Percentiles rank a stretch among this genome's conserved stretches.
These are phyloP conservation scores for Chironex yamaguchii DNA, from an alignment of 30 jellyfish, hydroid and myxozoan species.

Conservation along the genomic window DNA sequence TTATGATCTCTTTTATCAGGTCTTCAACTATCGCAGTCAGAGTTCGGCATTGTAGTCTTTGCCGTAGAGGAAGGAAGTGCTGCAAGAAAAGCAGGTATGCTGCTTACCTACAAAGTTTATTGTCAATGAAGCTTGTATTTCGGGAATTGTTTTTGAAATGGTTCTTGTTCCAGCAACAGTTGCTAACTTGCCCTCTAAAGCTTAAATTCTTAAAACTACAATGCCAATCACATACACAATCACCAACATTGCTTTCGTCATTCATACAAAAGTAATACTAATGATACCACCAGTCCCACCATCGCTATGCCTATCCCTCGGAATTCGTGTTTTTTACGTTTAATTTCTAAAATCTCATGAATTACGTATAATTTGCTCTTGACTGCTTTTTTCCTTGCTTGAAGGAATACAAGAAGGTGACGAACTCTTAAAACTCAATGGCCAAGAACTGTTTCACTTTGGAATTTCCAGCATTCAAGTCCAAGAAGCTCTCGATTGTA, in stretches of 20 bases:
- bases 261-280: neutral
- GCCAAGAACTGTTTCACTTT: constrained; percentile 55
- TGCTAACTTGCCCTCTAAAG: too few relatives aligned
- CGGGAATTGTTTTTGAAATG: too few relatives aligned
- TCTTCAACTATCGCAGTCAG: constrained; percentile 48
- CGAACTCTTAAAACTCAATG: constrained; percentile 79
- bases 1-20: constrained; percentile 53
- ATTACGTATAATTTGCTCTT: too few relatives aligned
- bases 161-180: too few relatives aligned
- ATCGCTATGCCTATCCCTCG: neutral
- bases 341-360: too few relatives aligned
- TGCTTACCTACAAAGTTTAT: too few relatives aligned
- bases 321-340: too few relatives aligned
- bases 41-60: constrained; percentile 72
- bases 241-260: too few relatives aligned
- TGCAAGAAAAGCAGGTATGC: constrained; percentile 84
- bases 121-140: too few relatives aligned
- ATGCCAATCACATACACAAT: too few relatives aligned
- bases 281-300: neutral
- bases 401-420: constrained; percentile 80
- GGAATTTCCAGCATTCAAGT: constrained; percentile 38
- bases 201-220: too few relatives aligned
- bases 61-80: constrained; percentile 97
- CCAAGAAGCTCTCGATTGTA: constrained; percentile 65
- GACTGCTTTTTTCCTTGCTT: neutral